Evolutionary conservation across 2,888 invertebrate genomes (phyloP), one percentile per base, ranked within the genome.

Genomic region (Sarcophaga rosellei): DNA sequence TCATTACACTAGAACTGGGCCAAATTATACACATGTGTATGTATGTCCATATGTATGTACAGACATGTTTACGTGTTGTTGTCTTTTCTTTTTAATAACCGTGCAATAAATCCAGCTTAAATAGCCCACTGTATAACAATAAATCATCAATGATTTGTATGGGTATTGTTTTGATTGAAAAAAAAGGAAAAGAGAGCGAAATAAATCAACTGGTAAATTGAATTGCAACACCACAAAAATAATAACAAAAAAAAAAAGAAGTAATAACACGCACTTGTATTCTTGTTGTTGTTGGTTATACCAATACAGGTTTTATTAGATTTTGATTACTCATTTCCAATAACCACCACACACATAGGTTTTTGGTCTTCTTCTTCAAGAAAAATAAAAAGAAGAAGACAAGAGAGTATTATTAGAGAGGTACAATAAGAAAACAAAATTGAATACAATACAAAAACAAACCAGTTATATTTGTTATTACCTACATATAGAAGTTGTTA

Each of bases 291-390:
- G 4, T 72, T 72, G 61, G 61, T 62, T 35, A 35, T 35, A 35
- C 35, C 8, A 35, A 61, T 47, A 17, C 23, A 47, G 45, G 45
- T 62, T 74, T 77, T 61, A 23, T 69, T 57, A 21, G 23, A 45
- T 59, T 79, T 65, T 57, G 21, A 72, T 79, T 79, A 79, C 53
- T 81, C 74, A 81, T 74, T 25, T 74, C 35, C 66, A 81, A 61
- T 68, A 45, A 20, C 17, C 62, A 20, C 35, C 35, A 35, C 35
- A 35, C 35, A 35, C 4, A 45, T 61, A 66, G 57, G 10, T 72
- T 35, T 21, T 61, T 21, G 6, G 61, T 53, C 63, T 57, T 65
- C 12, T 63, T 47, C 21, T 53, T 81, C 23, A 81, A 74, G 61
- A 68, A 61, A 44, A 6, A 69, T 3, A 20, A 53, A 73, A 53